Percentiles rank a stretch among this genome's conserved stretches.
These are phyloP conservation scores for Bombus sylvicola DNA, from an alignment of 1,140 invertebrate species.

Conservation along the genomic window DNA sequence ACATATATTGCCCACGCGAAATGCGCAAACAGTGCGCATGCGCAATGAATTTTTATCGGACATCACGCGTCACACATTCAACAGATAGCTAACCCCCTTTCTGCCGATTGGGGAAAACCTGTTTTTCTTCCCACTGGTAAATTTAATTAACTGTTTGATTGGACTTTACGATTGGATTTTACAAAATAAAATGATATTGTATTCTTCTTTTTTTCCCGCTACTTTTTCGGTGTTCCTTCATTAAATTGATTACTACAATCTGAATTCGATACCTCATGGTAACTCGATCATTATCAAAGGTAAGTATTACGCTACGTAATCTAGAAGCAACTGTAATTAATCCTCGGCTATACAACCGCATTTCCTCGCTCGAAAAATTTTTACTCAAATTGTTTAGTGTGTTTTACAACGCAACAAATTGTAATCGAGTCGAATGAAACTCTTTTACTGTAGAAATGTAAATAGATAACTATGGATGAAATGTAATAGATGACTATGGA, in stretches of 20 bases:
- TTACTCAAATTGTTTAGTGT: slow-evolving; percentile 39
- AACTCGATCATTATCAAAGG: slow-evolving; percentile 49
- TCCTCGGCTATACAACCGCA: slow-evolving; percentile 42
- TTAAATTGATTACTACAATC: slow-evolving; percentile 42
- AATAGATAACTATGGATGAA: neutral
- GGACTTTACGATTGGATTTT: neutral
- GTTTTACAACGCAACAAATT: slow-evolving; percentile 4
- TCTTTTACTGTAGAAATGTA: too few species aligned
- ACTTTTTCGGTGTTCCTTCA: slow-evolving; percentile 16
- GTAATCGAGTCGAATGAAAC: neutral
- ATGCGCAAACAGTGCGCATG: neutral
- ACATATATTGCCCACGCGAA: neutral
- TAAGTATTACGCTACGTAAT: slow-evolving; percentile 56
- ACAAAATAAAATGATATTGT: too few species aligned
- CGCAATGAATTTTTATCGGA: neutral
- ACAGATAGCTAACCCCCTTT: neutral
- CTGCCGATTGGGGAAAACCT: neutral
- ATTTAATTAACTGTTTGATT: slow-evolving; percentile 18
- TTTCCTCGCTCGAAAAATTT: slow-evolving; percentile 47
- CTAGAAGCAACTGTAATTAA: slow-evolving; percentile 56
- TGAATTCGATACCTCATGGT: slow-evolving; percentile 41
- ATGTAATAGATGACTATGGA: neutral
- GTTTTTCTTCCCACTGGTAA: slow-evolving; percentile 2
- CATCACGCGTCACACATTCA: neutral
- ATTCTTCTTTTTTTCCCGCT: too few species aligned